Percentiles rank a stretch among this genome's conserved stretches.
Evolutionary conservation across 2,888 invertebrate species (phyloP).

Genomic region (Drosophila glabriapex): DNA sequence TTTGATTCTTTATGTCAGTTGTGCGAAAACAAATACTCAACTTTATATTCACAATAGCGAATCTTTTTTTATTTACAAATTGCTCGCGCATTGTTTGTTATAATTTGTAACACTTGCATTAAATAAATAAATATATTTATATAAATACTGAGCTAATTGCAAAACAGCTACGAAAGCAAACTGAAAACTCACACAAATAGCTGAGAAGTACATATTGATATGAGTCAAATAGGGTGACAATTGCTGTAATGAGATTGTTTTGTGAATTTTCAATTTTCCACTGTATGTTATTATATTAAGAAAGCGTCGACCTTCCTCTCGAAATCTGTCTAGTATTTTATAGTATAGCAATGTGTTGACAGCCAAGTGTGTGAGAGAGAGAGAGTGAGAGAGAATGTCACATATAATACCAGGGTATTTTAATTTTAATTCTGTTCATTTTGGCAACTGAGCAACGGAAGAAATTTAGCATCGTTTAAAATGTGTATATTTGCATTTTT

Average conservation of each 20-base stretch:
- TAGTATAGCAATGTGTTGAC: conserved; percentile 25
- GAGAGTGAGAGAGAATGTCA: conserved; percentile 14
- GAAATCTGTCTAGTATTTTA: conserved; percentile 11
- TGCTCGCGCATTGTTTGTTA: conserved; percentile 31
- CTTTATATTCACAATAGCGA: neutral
- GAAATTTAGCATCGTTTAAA: conserved; percentile 39
- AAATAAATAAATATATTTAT: conserved; percentile 14
- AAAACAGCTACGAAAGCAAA: conserved; percentile 5
- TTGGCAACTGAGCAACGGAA: conserved; percentile 25
- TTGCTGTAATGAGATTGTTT: conserved; percentile 25
- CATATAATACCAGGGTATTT: conserved; percentile 47
- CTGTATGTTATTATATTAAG: conserved; percentile 20
- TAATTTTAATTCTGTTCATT: conserved; percentile 36
- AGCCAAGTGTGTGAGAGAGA: conserved; percentile 5
- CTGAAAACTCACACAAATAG: neutral
- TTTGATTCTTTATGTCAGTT: conserved; percentile 18
- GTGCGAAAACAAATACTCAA: conserved; percentile 8
- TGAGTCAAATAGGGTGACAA: conserved; percentile 35
- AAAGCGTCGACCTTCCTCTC: conserved; percentile 56
- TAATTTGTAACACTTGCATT: conserved; percentile 37
- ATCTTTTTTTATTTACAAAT: conserved; percentile 32
- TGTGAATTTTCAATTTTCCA: conserved; percentile 2
- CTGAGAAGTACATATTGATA: conserved; percentile 3
- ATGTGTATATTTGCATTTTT: neutral
- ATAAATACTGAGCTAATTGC: conserved; percentile 22